phyloP scores from a whole-genome alignment of 2,888 invertebrate species.

The Phaedon cochleariae region DNA sequence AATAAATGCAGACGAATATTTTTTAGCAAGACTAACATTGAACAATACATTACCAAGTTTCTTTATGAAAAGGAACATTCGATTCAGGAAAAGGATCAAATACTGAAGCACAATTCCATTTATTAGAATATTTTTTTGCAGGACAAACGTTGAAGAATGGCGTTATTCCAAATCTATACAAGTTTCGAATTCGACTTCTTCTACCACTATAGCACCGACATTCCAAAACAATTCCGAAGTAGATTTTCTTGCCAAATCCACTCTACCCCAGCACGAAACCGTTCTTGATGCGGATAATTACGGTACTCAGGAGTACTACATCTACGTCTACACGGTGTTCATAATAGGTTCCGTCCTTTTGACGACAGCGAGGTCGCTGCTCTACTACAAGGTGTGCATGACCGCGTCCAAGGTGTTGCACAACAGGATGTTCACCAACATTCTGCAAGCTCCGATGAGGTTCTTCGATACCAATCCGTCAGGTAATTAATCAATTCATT shows the following conservation, averaged over 20 bases:
- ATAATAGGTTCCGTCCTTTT: constrained; percentile 69
- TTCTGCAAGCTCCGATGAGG: constrained; percentile 78
- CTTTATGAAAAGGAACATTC: too few species aligned
- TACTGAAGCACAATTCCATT: too few species aligned
- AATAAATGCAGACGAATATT: too few species aligned
- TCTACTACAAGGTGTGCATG: constrained; percentile 80
- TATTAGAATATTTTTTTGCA: too few species aligned
- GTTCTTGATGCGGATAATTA: neutral
- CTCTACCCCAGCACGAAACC: neutral
- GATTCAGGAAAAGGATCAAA: too few species aligned
- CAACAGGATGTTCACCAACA: constrained; percentile 78
- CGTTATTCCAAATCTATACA: constrained; percentile 23
- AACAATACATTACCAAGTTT: too few species aligned
- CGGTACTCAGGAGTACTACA: constrained; percentile 50
- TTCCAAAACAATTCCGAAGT: neutral
- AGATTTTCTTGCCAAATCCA: neutral
- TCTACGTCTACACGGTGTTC: constrained; percentile 69
- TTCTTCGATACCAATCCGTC: constrained; percentile 89
- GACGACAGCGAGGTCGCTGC: constrained; percentile 71
- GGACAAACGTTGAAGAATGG: constrained; percentile 62
- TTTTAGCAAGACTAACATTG: too few species aligned
- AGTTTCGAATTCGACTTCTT: too few species aligned
- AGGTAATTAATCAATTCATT: constrained; percentile 60
- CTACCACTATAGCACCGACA: neutral
- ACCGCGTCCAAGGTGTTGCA: constrained; percentile 79